Base-by-base conservation (phyloP, 2,113 vertebrate genomes). In the Geococcyx californianus region DNA sequence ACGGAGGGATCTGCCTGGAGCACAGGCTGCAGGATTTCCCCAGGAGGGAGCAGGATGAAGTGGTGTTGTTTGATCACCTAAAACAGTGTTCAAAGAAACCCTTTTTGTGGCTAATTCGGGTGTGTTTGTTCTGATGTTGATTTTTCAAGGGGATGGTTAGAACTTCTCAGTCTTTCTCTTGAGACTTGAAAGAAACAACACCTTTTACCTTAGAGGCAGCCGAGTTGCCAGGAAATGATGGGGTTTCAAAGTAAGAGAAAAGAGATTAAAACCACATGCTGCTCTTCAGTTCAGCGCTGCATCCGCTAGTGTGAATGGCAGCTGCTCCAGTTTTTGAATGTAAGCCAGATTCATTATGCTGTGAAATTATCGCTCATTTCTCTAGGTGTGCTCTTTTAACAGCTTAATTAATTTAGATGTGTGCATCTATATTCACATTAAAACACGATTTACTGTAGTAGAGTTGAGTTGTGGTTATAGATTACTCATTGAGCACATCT, bases 361-460 rank as follows among this genome's bases (percentile, higher is more conserved):
- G 84, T 69, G 94, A 94, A 96, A 96, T 97, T 91, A 97, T 91
- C 96, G 17, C 94, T 68, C 72, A 11, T 95, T 96, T 95, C 95
- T 82, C 91, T 95, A 86, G 92, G 84, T 89, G 87, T 96, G 74
- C 93, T 91, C 81, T 92, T 95, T 80, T 95, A 93, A 96, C 94
- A 70, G 94, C 91, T 90, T 96, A 94, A 96, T 97, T 97, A 94
- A 96, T 95, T 95, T 94, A 87, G 81, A 94, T 81, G 74, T 77
- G 84, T 81, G 87, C 36, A 87, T 66, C 66, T 85, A 42, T 84
- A 84, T 91, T 94, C 72, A 85, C 92, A 94, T 96, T 82, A 95
- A 93, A 93, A 69, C 69, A 62, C 28, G 4, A n/a, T 83, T 90
- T 68, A 54, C 69, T 20, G 76, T 68, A 74, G 66, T 69, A 20